These are phyloP conservation scores for Psettodes erumei DNA, from an alignment of 2,113 vertebrate species.

Conservation along the genomic window DNA sequence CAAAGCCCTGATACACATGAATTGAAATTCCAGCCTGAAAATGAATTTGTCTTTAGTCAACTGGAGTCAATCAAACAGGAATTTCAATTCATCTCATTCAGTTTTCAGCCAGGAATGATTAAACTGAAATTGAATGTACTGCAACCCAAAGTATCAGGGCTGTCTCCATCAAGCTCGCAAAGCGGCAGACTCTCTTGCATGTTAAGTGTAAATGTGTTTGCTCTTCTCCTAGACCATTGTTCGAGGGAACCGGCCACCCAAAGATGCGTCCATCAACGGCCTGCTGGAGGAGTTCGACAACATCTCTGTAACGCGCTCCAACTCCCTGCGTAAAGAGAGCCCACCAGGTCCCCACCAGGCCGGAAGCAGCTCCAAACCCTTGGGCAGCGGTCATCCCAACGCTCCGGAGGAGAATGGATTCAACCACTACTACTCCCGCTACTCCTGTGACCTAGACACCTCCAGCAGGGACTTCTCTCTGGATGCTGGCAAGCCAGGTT, in stretches of 20 bases:
- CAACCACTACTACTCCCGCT: slow-evolving; percentile 90
- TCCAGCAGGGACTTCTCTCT: slow-evolving; percentile 83
- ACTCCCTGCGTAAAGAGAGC: slow-evolving; percentile 96
- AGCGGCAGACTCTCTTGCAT: slow-evolving; percentile 14
- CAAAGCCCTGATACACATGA: slow-evolving; percentile 65
- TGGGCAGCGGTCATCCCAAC: slow-evolving; percentile 67
- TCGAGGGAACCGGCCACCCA: slow-evolving; percentile 92
- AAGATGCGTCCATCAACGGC: slow-evolving; percentile 95
- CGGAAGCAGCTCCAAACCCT: slow-evolving; percentile 78
- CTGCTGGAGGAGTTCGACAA: slow-evolving; percentile 98
- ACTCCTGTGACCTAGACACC: slow-evolving; percentile 92
- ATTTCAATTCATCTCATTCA: slow-evolving; percentile 73
- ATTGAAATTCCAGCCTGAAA: slow-evolving; percentile 66
- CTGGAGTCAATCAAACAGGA: slow-evolving; percentile 41
- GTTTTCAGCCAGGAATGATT: slow-evolving; percentile 54
- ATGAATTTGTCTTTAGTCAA: background rate
- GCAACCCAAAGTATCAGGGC: slow-evolving; percentile 45
- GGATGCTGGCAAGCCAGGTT: slow-evolving; percentile 82
- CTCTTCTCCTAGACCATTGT: slow-evolving; percentile 91
- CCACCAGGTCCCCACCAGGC: slow-evolving; percentile 90
- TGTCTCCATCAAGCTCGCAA: slow-evolving; percentile 25
- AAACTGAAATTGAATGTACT: slow-evolving; percentile 56
- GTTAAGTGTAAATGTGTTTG: slow-evolving; percentile 47
- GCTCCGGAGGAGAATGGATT: slow-evolving; percentile 93
- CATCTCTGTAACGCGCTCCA: slow-evolving; percentile 97